These are phyloP conservation scores for Drosophila ercepeae DNA, from an alignment of 1,140 invertebrate genomes.

Conservation along the genomic window DNA sequence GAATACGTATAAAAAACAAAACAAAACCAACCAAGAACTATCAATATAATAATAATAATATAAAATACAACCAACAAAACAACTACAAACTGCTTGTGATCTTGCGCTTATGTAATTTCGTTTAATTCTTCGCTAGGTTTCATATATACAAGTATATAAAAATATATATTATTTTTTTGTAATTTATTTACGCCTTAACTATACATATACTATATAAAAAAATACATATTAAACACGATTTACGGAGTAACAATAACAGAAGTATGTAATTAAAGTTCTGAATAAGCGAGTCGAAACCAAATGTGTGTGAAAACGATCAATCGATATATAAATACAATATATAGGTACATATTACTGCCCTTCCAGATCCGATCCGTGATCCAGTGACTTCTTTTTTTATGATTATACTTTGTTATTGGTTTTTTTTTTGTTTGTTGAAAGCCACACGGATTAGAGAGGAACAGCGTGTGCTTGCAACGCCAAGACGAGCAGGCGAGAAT, in stretches of 20 bases:
- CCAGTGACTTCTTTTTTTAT: too few species aligned
- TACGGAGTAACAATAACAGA: slow-evolving; percentile 27
- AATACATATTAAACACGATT: slow-evolving; percentile 16
- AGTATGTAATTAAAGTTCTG: slow-evolving; percentile 23
- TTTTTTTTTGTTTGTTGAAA: slow-evolving; percentile 1
- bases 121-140: slow-evolving; percentile 53
- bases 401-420: too few species aligned
- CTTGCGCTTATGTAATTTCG: slow-evolving; percentile 60
- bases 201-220: slow-evolving; percentile 22
- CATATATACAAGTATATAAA: slow-evolving; percentile 26
- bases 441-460: slow-evolving; percentile 13
- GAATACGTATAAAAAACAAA: slow-evolving; percentile 31
- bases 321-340: not conserved
- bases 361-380: slow-evolving; percentile 20
- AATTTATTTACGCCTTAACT: slow-evolving; percentile 67
- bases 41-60: too few species aligned
- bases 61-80: slow-evolving; percentile 15
- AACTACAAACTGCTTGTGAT: slow-evolving; percentile 68
- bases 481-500: too few species aligned
- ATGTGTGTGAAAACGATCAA: slow-evolving; percentile 10
- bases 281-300: slow-evolving; percentile 5
- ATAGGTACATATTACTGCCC: slow-evolving; percentile 27
- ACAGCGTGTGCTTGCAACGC: not conserved
- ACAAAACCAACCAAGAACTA: too few species aligned
- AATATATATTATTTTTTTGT: slow-evolving; percentile 49